Conservation (phyloP, 2,797 vertebrate genomes). For the Pelochelys cantorii region DNA sequence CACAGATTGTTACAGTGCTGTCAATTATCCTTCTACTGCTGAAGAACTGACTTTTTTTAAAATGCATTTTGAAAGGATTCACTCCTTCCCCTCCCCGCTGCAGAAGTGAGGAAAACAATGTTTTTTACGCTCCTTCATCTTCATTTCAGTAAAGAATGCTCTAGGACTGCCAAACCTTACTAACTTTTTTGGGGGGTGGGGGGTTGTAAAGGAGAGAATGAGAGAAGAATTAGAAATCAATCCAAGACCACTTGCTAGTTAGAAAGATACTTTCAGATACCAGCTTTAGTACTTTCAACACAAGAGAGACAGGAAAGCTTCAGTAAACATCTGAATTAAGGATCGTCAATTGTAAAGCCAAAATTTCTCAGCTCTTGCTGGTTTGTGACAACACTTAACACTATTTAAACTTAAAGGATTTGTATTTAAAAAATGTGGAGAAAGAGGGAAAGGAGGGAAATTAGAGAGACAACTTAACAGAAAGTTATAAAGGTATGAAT, state of each 20-base stretch:
- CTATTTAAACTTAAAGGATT: background rate
- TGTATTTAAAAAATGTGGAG: too few species aligned
- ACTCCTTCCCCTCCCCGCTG: background rate
- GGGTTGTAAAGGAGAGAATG: background rate
- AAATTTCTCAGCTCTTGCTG: slow-evolving; percentile 23
- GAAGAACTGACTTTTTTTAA: background rate
- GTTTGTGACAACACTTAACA: slow-evolving; percentile 25
- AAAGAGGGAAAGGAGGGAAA: too few species aligned
- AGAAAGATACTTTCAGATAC: background rate
- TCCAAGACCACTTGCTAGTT: background rate
- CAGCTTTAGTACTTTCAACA: background rate
- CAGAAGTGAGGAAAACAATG: background rate
- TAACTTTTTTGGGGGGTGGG: background rate
- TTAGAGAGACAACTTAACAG: background rate
- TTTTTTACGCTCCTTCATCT: background rate
- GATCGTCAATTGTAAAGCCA: background rate
- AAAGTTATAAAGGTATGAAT: background rate
- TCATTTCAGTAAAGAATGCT: background rate
- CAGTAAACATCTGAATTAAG: slow-evolving; percentile 17
- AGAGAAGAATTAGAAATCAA: background rate
- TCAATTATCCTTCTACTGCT: background rate
- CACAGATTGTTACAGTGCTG: background rate
- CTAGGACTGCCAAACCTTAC: background rate
- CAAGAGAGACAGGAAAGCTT: background rate
- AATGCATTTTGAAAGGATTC: background rate